Conservation (phyloP, 2,113 vertebrate species). For the Syngnathus scovelli region DNA sequence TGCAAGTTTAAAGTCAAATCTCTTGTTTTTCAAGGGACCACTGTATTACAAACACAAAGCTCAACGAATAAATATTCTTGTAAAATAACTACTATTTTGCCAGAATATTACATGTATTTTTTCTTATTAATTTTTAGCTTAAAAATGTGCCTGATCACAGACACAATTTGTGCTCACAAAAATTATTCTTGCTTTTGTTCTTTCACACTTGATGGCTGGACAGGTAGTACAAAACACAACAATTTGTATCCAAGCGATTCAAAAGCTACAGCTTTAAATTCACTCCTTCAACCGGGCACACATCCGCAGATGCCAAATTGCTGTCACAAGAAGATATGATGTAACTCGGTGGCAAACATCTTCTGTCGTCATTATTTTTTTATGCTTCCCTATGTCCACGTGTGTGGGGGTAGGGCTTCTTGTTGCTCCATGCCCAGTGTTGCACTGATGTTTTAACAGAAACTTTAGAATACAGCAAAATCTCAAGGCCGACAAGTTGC, state of each 20-base stretch:
- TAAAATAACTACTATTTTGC: too few relatives aligned
- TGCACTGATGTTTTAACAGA: not conserved
- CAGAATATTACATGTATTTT: too few relatives aligned
- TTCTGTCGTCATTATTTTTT: not conserved
- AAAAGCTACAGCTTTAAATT: not conserved
- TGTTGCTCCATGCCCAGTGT: not conserved
- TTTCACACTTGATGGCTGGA: not conserved
- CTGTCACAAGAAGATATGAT: not conserved
- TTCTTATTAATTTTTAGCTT: too few relatives aligned
- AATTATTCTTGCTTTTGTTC: not conserved
- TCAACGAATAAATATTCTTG: too few relatives aligned
- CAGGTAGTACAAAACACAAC: not conserved
- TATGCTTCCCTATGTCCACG: not conserved
- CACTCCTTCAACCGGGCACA: not conserved
- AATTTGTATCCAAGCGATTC: not conserved
- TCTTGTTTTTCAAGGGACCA: too few relatives aligned
- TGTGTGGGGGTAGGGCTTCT: not conserved
- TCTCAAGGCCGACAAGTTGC: slow-evolving; percentile 37
- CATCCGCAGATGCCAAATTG: not conserved
- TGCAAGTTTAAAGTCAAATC: too few relatives aligned
- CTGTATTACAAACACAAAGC: too few relatives aligned
- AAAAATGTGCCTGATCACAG: not conserved
- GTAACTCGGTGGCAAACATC: not conserved
- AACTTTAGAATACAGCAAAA: not conserved
- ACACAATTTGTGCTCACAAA: not conserved